phyloP scores from a whole-genome alignment of 2,797 vertebrate genomes.

The Anabacerthia variegaticeps region DNA sequence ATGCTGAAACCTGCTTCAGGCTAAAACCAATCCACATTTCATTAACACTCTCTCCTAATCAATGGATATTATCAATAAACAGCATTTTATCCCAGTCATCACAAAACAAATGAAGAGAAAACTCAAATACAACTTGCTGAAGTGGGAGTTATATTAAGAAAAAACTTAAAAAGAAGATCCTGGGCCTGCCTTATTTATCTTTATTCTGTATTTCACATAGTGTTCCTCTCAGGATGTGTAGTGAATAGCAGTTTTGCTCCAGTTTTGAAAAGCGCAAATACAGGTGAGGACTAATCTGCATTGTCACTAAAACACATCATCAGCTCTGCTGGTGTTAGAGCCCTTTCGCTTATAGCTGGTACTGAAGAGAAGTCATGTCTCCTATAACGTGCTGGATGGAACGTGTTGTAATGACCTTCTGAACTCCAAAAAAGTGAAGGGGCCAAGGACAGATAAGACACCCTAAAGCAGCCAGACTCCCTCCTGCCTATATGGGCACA shows the following conservation, averaged over 20 bases:
- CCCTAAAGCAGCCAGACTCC: accelerated
- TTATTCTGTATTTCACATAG: neutral
- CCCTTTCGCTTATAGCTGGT: accelerated
- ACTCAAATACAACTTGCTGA: neutral
- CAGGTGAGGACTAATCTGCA: neutral
- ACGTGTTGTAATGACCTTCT: neutral
- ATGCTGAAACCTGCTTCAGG: neutral
- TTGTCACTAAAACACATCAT: accelerated
- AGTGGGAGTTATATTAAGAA: neutral
- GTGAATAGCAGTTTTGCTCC: neutral
- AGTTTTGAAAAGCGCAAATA: neutral
- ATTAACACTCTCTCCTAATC: neutral
- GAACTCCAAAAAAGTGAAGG: accelerated
- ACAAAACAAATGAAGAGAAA: neutral
- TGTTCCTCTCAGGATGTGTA: neutral
- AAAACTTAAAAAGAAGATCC: neutral
- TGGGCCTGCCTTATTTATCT: neutral
- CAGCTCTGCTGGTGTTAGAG: neutral
- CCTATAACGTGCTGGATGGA: accelerated
- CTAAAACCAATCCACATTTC: neutral
- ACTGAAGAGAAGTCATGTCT: accelerated
- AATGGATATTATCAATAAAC: neutral
- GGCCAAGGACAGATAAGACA: accelerated
- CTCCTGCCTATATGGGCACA: neutral
- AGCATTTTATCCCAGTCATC: neutral